Evolutionary conservation across 2,797 vertebrate species (phyloP).

Genomic region (Tokudaia muenninki): DNA sequence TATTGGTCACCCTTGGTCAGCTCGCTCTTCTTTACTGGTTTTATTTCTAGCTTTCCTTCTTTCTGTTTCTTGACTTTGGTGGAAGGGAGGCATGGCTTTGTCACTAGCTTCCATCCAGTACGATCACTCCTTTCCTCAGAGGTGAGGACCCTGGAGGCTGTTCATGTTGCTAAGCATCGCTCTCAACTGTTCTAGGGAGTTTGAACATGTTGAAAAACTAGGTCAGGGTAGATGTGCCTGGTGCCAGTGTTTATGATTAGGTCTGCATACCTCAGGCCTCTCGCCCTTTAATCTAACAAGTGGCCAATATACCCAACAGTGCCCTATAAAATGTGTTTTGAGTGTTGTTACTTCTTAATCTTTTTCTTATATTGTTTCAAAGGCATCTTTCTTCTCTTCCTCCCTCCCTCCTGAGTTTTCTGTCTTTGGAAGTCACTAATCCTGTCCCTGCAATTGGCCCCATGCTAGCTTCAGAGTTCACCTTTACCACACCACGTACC

Average conservation of each 20-base stretch:
- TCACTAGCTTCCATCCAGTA: neutral
- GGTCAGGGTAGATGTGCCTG: neutral
- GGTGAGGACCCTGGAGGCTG: neutral
- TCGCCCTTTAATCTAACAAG: neutral
- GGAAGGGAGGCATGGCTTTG: neutral
- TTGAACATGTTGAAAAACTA: neutral
- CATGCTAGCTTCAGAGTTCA: slow-evolving; percentile 21
- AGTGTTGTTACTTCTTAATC: neutral
- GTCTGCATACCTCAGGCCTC: neutral
- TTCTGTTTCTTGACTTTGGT: neutral
- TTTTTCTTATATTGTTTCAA: neutral
- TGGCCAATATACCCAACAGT: neutral
- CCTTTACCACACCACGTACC: neutral
- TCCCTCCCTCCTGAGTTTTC: neutral
- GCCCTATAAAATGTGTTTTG: neutral
- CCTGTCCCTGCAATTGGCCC: neutral
- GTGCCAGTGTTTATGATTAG: no score
- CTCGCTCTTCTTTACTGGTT: neutral
- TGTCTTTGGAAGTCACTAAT: neutral
- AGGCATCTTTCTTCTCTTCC: neutral
- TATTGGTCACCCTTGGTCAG: neutral
- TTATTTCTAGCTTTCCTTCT: neutral
- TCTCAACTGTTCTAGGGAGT: neutral
- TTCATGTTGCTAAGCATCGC: no score
- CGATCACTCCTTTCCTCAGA: neutral